Percentiles rank a stretch among this genome's conserved stretches.
Conservation (phyloP, 2,797 vertebrate species). For the Allenopithecus nigroviridis region DNA sequence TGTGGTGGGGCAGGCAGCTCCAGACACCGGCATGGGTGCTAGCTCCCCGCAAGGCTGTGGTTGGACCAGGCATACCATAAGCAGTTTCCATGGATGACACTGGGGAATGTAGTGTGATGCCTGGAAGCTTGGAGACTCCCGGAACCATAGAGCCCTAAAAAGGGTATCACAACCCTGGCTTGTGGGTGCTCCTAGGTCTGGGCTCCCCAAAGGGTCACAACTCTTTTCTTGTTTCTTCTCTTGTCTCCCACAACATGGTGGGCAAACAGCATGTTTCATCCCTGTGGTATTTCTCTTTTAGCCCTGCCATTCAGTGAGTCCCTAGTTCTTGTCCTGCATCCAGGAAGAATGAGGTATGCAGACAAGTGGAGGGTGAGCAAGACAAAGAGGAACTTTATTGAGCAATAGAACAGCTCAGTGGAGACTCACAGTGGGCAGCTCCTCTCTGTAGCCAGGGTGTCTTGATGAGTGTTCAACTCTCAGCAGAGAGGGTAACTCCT, state of each 20-base stretch:
- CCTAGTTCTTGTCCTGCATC: not conserved
- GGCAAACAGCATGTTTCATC: not conserved
- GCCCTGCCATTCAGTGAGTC: not conserved
- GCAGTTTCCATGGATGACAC: not conserved
- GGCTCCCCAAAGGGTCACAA: not conserved
- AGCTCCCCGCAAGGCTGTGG: not conserved
- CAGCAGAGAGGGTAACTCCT: not conserved
- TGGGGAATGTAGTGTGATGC: rapidly evolving
- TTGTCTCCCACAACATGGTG: not conserved
- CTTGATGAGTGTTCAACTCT: not conserved
- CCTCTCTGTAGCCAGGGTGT: not conserved
- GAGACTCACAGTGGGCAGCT: not conserved
- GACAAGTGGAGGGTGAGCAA: not conserved
- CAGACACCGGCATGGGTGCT: not conserved
- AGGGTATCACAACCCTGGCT: not conserved
- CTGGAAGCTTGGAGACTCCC: not conserved
- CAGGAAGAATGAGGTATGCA: not conserved
- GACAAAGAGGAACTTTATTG: not conserved
- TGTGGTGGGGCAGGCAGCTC: not conserved
- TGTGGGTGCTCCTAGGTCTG: not conserved
- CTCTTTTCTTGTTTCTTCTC: not conserved
- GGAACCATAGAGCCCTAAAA: not conserved
- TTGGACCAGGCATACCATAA: not conserved
- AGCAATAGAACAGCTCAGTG: not conserved
- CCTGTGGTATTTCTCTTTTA: not conserved